These are phyloP conservation scores for Rhinella marina DNA, from an alignment of 2,797 vertebrate genomes.

Conservation along the genomic window DNA sequence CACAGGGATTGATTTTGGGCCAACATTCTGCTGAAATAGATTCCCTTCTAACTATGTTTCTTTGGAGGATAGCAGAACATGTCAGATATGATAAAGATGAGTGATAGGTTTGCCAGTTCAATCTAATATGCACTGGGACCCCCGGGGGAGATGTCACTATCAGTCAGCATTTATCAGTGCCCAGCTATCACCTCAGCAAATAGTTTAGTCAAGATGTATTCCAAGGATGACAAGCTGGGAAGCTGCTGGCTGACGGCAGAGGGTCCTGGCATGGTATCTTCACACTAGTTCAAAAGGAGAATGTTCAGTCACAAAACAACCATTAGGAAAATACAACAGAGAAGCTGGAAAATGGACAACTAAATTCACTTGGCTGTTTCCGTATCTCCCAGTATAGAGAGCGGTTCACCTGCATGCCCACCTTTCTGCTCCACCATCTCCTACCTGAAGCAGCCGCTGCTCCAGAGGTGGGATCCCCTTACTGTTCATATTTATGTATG, in stretches of 20 bases:
- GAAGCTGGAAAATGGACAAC: neutral
- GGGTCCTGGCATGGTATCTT: neutral
- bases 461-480: neutral
- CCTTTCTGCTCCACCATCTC: neutral
- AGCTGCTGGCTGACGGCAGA: neutral
- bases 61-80: constrained; percentile 44
- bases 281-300: neutral
- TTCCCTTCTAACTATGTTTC: constrained; percentile 22
- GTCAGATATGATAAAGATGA: constrained; percentile 54
- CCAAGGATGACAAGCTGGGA: neutral
- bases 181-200: constrained; percentile 51
- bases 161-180: constrained; percentile 32
- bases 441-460: neutral
- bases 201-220: constrained; percentile 43
- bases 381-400: neutral
- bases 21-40: constrained; percentile 37
- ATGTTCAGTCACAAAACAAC: neutral
- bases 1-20: constrained; percentile 19
- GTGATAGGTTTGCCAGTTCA: constrained; percentile 43
- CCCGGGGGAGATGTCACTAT: constrained; percentile 45
- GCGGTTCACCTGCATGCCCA: neutral
- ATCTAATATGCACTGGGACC: constrained; percentile 48
- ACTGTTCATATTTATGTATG: too few relatives aligned
- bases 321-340: neutral
- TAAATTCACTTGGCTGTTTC: neutral